Evolutionary conservation across 2,113 vertebrate genomes (phyloP).

Genomic region (Peromyscus leucopus): DNA sequence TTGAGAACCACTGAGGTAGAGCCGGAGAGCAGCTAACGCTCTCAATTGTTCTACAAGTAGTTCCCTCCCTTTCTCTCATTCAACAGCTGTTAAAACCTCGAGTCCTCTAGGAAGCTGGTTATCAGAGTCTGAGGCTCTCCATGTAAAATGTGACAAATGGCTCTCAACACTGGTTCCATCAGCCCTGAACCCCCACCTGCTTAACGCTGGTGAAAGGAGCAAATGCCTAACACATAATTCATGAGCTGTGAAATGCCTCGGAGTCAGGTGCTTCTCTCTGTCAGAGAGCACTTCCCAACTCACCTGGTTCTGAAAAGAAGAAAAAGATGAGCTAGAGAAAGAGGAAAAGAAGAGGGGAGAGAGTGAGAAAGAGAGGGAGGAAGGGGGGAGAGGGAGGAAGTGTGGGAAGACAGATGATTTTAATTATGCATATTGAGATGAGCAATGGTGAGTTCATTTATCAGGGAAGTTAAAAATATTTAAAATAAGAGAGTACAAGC

Average conservation of each 20-base stretch:
- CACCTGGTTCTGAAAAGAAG: neutral
- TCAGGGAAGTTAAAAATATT: constrained; percentile 53
- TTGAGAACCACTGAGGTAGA: neutral
- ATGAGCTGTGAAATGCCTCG: constrained; percentile 11
- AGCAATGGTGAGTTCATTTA: constrained; percentile 61
- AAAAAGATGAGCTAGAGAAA: neutral
- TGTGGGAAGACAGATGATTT: constrained; percentile 2
- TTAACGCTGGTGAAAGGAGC: constrained; percentile 37
- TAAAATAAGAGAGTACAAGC: constrained; percentile 29
- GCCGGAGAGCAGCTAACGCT: neutral
- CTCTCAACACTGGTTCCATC: neutral
- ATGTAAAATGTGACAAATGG: neutral
- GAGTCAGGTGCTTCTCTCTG: neutral
- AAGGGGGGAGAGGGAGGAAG: neutral
- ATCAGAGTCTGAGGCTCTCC: neutral
- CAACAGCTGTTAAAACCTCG: constrained; percentile 26
- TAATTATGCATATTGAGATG: constrained; percentile 61
- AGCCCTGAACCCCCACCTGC: neutral
- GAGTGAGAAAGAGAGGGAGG: neutral
- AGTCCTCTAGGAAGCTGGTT: neutral
- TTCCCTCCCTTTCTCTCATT: neutral
- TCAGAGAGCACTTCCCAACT: neutral
- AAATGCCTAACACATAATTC: constrained; percentile 22
- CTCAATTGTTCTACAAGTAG: neutral
- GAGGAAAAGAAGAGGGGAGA: neutral